phyloP scores from a whole-genome alignment of 1,140 invertebrate species.

The Acromyrmex heyeri region DNA sequence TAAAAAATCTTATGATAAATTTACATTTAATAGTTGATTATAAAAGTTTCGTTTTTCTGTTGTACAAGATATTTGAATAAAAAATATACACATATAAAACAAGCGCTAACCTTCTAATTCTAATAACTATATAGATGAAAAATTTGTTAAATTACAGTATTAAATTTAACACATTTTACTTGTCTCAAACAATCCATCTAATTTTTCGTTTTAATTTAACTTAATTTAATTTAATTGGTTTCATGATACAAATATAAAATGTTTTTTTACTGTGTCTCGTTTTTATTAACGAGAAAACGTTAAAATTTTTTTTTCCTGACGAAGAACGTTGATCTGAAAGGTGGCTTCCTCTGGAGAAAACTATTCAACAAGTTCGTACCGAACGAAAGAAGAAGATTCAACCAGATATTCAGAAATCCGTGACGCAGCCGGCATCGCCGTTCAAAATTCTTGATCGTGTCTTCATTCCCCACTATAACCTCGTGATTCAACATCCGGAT shows the following conservation, averaged over 20 bases:
- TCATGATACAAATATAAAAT: too few relatives aligned
- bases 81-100: background rate
- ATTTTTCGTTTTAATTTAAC: too few relatives aligned
- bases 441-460: slow-evolving; percentile 87
- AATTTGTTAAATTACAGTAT: too few relatives aligned
- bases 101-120: background rate
- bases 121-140: background rate
- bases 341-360: slow-evolving; percentile 61
- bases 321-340: slow-evolving; percentile 23
- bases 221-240: too few relatives aligned
- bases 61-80: background rate
- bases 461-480: slow-evolving; percentile 88
- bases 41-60: background rate
- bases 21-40: background rate
- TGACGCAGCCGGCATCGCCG: slow-evolving; percentile 87
- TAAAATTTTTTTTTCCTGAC: background rate
- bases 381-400: slow-evolving; percentile 68
- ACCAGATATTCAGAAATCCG: slow-evolving; percentile 83
- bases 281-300: background rate
- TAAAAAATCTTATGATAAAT: background rate
- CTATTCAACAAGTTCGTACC: slow-evolving; percentile 67
- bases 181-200: too few relatives aligned
- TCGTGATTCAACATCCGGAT: slow-evolving; percentile 73
- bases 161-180: too few relatives aligned
- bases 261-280: background rate